Conservation (phyloP, 2,113 vertebrate genomes). For the Scortum barcoo region DNA sequence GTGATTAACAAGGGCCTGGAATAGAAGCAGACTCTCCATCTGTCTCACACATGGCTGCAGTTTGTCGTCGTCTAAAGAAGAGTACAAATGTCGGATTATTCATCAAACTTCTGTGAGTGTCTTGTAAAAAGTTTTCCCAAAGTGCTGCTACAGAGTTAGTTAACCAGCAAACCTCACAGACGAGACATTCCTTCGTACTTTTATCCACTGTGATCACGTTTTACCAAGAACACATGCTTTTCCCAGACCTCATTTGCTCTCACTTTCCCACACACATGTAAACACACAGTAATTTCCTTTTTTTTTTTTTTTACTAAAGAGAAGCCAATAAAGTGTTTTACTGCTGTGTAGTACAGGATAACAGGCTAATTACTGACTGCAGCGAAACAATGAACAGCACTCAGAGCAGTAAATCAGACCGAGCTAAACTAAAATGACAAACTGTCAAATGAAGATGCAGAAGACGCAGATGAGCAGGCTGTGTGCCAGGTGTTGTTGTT, state of each 20-base stretch:
- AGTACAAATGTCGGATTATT: too few relatives aligned
- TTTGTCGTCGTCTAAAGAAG: neutral
- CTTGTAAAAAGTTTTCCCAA: neutral
- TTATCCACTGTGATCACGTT: neutral
- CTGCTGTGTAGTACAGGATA: constrained; percentile 37
- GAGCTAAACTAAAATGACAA: neutral
- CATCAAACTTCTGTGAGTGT: neutral
- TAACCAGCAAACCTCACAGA: neutral
- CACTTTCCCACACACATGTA: neutral
- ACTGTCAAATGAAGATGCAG: neutral
- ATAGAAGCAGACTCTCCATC: neutral
- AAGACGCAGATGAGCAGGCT: too few relatives aligned
- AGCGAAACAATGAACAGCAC: constrained; percentile 37
- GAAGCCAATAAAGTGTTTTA: constrained; percentile 62
- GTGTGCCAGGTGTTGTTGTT: neutral
- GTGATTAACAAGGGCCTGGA: neutral
- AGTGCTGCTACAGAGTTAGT: neutral
- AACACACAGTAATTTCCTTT: constrained; percentile 56
- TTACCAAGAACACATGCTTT: constrained; percentile 37
- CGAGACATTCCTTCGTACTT: neutral
- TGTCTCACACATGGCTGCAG: neutral
- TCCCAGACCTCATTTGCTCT: neutral
- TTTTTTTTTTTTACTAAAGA: constrained; percentile 60
- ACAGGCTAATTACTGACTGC: constrained; percentile 56
- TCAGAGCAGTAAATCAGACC: constrained; percentile 2